These are phyloP conservation scores for Diplodus sargus DNA, from an alignment of 2,797 vertebrate species.

Conservation along the genomic window DNA sequence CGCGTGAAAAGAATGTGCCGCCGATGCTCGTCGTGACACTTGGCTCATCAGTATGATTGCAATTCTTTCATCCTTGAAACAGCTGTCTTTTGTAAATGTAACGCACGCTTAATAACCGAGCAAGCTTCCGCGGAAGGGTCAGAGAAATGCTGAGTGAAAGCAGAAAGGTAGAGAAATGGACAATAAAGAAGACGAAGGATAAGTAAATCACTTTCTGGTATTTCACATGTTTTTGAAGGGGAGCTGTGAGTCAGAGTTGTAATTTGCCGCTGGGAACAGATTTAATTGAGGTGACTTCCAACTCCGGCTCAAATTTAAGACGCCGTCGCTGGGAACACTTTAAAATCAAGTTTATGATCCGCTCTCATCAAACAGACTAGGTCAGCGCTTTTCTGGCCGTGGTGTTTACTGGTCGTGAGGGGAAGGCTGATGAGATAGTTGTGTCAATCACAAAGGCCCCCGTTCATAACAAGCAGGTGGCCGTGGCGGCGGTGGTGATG, in stretches of 20 bases:
- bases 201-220: slow-evolving; percentile 25
- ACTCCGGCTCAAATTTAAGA: slow-evolving; percentile 48
- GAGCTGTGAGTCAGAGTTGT: slow-evolving; percentile 42
- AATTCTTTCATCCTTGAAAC: slow-evolving; percentile 31
- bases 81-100: slow-evolving; percentile 12
- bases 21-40: slow-evolving; percentile 3
- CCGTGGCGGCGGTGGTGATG: slow-evolving; percentile 44
- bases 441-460: slow-evolving; percentile 82
- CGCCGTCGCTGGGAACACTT: slow-evolving; percentile 39
- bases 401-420: slow-evolving; percentile 71
- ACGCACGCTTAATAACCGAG: slow-evolving; percentile 8
- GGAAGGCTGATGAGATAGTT: slow-evolving; percentile 74
- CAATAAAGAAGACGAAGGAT: slow-evolving; percentile 25
- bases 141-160: not conserved
- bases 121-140: slow-evolving; percentile 3
- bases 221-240: slow-evolving; percentile 41
- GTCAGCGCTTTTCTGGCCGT: slow-evolving; percentile 64
- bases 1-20: not conserved
- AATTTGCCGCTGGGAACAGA: slow-evolving; percentile 46
- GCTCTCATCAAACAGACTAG: slow-evolving; percentile 64
- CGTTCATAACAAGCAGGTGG: slow-evolving; percentile 83
- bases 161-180: not conserved
- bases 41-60: slow-evolving; percentile 14
- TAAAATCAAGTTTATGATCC: slow-evolving; percentile 67
- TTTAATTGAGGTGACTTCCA: slow-evolving; percentile 66